phyloP scores from a whole-genome alignment of 2,888 invertebrate genomes.

The Trichopria drosophilae region DNA sequence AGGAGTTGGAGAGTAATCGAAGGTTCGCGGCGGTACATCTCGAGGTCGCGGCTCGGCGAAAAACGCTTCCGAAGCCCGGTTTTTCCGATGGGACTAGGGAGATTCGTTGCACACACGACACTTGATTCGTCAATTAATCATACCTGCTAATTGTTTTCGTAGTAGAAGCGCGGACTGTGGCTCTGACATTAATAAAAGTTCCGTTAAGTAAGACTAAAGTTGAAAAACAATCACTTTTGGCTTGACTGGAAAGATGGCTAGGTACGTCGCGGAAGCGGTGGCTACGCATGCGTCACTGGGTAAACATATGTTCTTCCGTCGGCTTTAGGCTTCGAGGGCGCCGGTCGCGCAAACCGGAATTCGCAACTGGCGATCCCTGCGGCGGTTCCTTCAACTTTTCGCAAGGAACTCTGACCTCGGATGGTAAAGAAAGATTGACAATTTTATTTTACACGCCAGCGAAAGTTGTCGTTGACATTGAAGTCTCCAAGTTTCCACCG shows the following conservation, averaged over 20 bases:
- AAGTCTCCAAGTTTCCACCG: too few relatives aligned
- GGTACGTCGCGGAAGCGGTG: constrained; percentile 52
- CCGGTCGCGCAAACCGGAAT: constrained; percentile 33
- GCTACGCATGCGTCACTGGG: constrained; percentile 53
- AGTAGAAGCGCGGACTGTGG: constrained; percentile 93
- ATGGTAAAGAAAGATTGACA: too few relatives aligned
- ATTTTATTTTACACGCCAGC: too few relatives aligned
- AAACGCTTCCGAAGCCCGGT: too few relatives aligned
- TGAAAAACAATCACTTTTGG: constrained; percentile 73
- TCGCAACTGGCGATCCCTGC: constrained; percentile 10
- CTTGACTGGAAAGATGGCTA: constrained; percentile 73
- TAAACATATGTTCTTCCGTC: constrained; percentile 58
- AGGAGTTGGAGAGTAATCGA: too few relatives aligned
- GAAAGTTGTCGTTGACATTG: too few relatives aligned
- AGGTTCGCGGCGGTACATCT: too few relatives aligned
- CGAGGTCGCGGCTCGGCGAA: too few relatives aligned
- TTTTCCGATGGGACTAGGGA: constrained; percentile 33
- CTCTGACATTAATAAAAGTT: constrained; percentile 91
- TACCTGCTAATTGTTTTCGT: constrained; percentile 95
- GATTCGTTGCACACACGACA: constrained; percentile 45
- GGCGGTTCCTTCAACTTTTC: too few relatives aligned
- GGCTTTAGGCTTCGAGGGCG: constrained; percentile 42
- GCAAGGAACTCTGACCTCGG: too few relatives aligned
- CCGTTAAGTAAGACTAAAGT: constrained; percentile 74
- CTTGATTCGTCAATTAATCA: constrained; percentile 10